Base-by-base conservation (phyloP, 1,140 invertebrate species). In the Plectrocnemia conspersa region DNA sequence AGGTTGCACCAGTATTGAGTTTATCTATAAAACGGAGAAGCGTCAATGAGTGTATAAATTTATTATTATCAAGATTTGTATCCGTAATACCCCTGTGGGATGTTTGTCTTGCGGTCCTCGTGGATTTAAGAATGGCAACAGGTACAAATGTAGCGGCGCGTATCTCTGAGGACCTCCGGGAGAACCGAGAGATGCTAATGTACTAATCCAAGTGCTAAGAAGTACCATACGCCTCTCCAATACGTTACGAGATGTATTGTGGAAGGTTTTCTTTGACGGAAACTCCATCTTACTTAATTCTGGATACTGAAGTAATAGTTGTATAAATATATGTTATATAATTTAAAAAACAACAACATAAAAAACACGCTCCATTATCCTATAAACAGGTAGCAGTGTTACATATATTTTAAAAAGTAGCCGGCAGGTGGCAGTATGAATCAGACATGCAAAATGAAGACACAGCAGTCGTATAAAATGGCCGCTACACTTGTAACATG, bases 191-290 rank as follows among this genome's bases (percentile, higher is more conserved):
- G 64, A 66, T 3, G 69, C 68, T 3, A 76, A 49, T 22, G 64
- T 85, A 62, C 84, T 78, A 48, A 97, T 72, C 75, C 94, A 97
- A 24, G 78, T 79, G 66, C 94, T 92, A 3, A 97, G 70, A 75
- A 89, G 86, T 50, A 83, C 78, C 78, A 90, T 92, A 23, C 93
- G 76, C 63, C 83, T 86, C 67, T 97, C 92, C 33, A 97, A 68
- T 33, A 97, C 92, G 5, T 83, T 76, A 38, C 89, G 74, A 49
- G 91, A 92, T 68, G 91, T 89, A 68, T 96, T 97, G 62, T 95
- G 92, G 65, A 97, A 91, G 13, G 93, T 86, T 65, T 93, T 94
- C 70, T 97, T 97, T 0, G 86, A 89, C 10, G 93, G 93, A 66
- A 97, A 93, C 18, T 82, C 77, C 18, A 96, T 71, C 63, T 84